These are phyloP conservation scores for Trichosurus vulpecula DNA, from an alignment of 2,797 vertebrate species.

Conservation along the genomic window DNA sequence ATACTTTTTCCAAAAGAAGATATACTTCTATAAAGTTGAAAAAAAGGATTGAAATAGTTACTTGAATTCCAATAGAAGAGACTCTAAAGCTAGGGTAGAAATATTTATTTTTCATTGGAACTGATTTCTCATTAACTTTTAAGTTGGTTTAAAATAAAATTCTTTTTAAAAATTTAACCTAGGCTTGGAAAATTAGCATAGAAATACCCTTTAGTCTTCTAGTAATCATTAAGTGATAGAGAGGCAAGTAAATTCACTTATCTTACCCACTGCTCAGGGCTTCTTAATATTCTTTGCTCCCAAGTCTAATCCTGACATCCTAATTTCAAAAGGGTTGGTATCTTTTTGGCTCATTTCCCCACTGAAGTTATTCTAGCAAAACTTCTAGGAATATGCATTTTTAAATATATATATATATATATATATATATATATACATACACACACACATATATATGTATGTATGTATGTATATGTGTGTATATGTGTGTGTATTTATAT, in stretches of 20 bases:
- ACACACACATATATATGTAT: no score
- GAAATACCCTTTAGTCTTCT: neutral
- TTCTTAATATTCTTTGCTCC: no score
- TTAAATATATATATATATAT: no score
- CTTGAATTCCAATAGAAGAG: neutral
- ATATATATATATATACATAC: no score
- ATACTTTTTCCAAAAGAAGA: neutral
- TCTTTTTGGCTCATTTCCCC: neutral
- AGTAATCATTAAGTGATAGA: neutral
- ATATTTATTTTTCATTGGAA: neutral
- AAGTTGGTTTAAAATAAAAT: neutral
- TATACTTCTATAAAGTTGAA: neutral
- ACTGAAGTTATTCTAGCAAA: neutral
- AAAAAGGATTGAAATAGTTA: neutral
- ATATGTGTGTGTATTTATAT: no score
- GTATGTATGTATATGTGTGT: no score
- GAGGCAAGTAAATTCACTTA: neutral
- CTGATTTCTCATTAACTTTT: neutral
- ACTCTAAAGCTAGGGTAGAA: neutral
- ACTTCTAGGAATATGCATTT: neutral
- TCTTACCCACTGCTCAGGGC: neutral
- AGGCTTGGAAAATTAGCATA: neutral
- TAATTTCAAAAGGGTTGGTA: neutral
- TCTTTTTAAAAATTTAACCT: neutral
- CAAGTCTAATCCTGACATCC: neutral